These are phyloP conservation scores for Strigops habroptila DNA, from an alignment of 2,113 vertebrate species.

Conservation along the genomic window DNA sequence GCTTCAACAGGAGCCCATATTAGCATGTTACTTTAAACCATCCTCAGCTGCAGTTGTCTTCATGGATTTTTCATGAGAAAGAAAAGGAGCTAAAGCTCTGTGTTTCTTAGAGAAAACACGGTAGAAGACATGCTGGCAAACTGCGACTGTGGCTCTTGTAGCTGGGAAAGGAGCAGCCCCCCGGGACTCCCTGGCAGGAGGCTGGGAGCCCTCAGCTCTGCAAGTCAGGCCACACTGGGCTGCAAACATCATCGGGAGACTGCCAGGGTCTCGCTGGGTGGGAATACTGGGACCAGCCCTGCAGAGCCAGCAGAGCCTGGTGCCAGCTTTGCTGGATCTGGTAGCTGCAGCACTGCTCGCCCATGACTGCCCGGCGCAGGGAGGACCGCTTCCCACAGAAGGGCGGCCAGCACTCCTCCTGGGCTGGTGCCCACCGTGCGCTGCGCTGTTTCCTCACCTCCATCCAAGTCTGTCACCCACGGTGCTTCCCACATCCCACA, in stretches of 20 bases:
- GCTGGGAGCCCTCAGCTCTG: neutral
- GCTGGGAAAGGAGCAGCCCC: neutral
- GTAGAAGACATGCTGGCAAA: neutral
- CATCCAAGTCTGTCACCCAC: constrained; percentile 33
- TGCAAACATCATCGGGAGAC: fast-evolving
- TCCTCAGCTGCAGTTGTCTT: neutral
- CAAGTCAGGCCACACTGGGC: fast-evolving
- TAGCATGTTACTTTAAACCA: neutral
- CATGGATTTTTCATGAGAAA: neutral
- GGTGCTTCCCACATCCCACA: constrained; percentile 25
- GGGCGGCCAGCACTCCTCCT: neutral
- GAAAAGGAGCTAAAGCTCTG: neutral
- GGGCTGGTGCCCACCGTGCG: neutral
- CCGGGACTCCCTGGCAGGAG: fast-evolving
- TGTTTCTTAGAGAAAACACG: neutral
- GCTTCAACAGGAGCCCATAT: neutral
- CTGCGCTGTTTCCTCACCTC: neutral
- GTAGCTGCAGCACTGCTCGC: neutral
- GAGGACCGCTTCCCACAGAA: neutral
- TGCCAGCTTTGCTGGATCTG: neutral
- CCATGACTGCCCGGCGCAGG: neutral
- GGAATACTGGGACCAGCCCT: neutral
- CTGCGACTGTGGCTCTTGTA: neutral
- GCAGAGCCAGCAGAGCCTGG: neutral
- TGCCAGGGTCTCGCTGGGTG: neutral